Evolutionary conservation across 2,888 invertebrate genomes (phyloP), one percentile per base, ranked within the genome.

Genomic region (Parnassius smintheus): DNA sequence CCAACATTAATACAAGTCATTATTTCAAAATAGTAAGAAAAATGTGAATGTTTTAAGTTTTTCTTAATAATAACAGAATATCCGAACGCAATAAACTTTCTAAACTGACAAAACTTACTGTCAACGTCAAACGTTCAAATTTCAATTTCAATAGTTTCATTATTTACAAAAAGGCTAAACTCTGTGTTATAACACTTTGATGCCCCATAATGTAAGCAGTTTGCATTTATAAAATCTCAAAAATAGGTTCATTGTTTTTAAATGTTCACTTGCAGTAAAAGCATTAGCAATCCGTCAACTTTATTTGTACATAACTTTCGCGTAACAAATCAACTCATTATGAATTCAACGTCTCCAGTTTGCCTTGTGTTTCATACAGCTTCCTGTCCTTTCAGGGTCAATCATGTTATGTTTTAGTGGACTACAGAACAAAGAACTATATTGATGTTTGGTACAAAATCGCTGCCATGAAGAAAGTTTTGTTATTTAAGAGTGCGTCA

Each of bases 401-500:
- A 65, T 65, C 62, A 65, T 74, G 72, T 66, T 69, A 77, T 72
- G 70, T 66, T 68, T 68, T 68, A 67, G 65, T 58, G 63, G 60
- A 57, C 62, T 63, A 62, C 64, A 53, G 59, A 65, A 72, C 68
- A 71, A 71, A 71, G 67, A 66, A 61, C 25, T 57, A 59, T 52
- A 56, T 71, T 68, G 60, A 66, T 70, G 68, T 59, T 35, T 54
- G 52, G 41, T 51, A 60, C 13, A 49, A 48, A 61, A 48, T 57
- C 52, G 61, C 54, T 62, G 63, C 50, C 66, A 91, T 91, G 90
- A 86, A 83, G 80, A 87, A 83, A 76, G 83, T 88, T 3, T 81
- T 86, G 55, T 71, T 91, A 63, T 91, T 91, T 70, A 91, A 86
- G 73, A 81, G 85, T 65, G 79, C 73, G 59, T 90, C 89, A 0